Percentiles rank a stretch among this genome's conserved stretches.
Conservation (phyloP, 2,888 invertebrate species). For the Axea sp. region DNA sequence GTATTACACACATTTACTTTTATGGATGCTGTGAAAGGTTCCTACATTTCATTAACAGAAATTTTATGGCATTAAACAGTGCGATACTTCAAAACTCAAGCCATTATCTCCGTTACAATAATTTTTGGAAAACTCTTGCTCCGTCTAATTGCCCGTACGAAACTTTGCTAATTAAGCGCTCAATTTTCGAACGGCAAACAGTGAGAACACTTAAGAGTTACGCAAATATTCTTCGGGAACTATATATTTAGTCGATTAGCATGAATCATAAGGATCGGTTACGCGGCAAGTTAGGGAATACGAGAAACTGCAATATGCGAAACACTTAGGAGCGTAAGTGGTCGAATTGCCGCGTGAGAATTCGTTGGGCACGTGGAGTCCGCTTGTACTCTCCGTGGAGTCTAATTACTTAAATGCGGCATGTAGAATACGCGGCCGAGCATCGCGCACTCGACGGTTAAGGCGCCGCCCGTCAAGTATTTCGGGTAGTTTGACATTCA, state of each 20-base stretch:
- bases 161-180: too few species aligned
- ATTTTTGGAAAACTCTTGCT: too few species aligned
- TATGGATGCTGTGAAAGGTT: too few species aligned
- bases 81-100: too few species aligned
- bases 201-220: too few species aligned
- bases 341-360: constrained; percentile 2
- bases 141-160: too few species aligned
- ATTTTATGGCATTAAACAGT: too few species aligned
- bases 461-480: constrained; percentile 29
- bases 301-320: constrained; percentile 21
- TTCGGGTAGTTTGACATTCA: constrained; percentile 30
- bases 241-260: constrained; percentile 12
- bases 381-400: background rate
- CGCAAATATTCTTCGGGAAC: constrained; percentile 26
- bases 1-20: too few species aligned
- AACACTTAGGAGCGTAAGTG: constrained; percentile 1
- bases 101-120: too few species aligned
- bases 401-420: constrained; percentile 18
- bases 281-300: constrained; percentile 5
- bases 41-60: too few species aligned
- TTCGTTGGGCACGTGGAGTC: background rate
- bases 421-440: constrained; percentile 10
- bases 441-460: constrained; percentile 16
- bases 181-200: too few species aligned
- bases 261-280: constrained; percentile 6